A percentile compares a stretch with the other conserved stretches of the same genome.
These are phyloP conservation scores for Drosophila aff. DNA, from an alignment of 1,140 invertebrate species.

Conservation along the genomic window DNA sequence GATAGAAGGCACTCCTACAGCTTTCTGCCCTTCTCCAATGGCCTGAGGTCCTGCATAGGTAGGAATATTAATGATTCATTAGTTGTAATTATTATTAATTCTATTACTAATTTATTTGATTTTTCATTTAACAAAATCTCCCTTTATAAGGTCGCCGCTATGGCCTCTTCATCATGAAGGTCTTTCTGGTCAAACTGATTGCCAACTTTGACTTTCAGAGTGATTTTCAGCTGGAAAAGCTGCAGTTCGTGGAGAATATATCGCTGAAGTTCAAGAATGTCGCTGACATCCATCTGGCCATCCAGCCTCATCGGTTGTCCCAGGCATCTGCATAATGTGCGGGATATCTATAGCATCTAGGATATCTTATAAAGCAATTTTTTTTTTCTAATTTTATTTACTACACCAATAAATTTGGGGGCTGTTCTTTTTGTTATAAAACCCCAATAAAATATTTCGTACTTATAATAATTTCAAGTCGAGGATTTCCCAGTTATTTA, in stretches of 20 bases:
- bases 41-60: conserved; percentile 89
- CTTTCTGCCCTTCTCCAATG: conserved; percentile 91
- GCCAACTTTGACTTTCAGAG: conserved; percentile 66
- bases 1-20: conserved; percentile 87
- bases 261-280: conserved; percentile 77
- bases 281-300: conserved; percentile 66
- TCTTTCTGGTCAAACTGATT: conserved; percentile 75
- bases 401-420: neutral
- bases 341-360: no score
- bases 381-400: conserved; percentile 8
- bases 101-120: neutral
- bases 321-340: conserved; percentile 8
- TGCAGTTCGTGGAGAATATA: conserved; percentile 76
- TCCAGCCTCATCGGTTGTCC: conserved; percentile 40
- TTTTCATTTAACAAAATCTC: neutral
- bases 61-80: neutral
- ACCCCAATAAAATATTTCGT: conserved; percentile 4
- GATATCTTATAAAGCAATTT: neutral
- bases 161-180: conserved; percentile 75
- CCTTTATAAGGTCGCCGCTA: conserved; percentile 63
- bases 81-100: neutral
- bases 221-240: conserved; percentile 54
- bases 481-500: conserved; percentile 37
- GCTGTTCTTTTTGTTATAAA: neutral
- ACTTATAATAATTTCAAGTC: neutral